These are phyloP conservation scores for Calonectris borealis DNA, from an alignment of 2,113 vertebrate genomes.

Conservation along the genomic window DNA sequence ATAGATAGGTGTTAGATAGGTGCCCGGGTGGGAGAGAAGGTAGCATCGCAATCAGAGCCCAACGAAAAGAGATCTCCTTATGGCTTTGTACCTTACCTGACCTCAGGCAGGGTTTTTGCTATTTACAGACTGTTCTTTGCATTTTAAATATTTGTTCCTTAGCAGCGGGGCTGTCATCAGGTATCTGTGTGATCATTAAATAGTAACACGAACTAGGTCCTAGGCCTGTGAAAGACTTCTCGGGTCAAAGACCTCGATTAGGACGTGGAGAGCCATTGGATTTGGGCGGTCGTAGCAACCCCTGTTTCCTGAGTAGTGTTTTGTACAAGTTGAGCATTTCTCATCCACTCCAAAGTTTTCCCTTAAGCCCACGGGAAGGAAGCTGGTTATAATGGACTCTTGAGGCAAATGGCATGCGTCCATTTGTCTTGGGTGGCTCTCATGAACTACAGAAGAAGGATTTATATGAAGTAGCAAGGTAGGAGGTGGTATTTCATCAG, in stretches of 20 bases:
- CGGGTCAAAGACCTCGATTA: not conserved
- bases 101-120: not conserved
- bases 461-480: not conserved
- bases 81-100: not conserved
- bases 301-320: not conserved
- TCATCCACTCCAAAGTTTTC: not conserved
- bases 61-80: not conserved
- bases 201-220: not conserved
- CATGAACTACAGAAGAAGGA: not conserved
- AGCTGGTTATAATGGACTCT: not conserved
- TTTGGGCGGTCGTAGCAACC: accelerated
- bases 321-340: not conserved
- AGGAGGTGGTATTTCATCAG: not conserved
- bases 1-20: not conserved
- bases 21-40: not conserved
- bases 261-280: not conserved
- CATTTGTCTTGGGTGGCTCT: not conserved
- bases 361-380: not conserved
- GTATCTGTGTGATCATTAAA: not conserved
- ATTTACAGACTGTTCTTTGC: not conserved
- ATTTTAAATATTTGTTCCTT: not conserved
- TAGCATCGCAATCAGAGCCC: not conserved
- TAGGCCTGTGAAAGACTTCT: not conserved
- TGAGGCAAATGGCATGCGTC: not conserved
- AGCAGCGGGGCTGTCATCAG: not conserved